Evolutionary conservation across 2,888 invertebrate species (phyloP).

Genomic region (Argyresthia albistria): DNA sequence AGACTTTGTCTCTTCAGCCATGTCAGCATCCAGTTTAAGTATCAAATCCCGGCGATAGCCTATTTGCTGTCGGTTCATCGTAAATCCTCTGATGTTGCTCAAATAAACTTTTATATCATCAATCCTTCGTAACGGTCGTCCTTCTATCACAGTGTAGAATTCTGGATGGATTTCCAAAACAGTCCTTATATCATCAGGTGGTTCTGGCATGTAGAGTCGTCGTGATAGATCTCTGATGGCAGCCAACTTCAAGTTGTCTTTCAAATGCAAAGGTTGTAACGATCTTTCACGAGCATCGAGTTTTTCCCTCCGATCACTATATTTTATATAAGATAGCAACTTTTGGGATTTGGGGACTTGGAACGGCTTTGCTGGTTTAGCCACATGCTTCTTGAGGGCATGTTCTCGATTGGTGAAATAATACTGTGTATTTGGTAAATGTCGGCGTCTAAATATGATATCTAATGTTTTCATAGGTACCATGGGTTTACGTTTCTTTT

Average conservation of each 20-base stretch:
- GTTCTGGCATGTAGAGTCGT: constrained; percentile 69
- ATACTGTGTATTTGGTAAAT: constrained; percentile 56
- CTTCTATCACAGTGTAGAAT: constrained; percentile 75
- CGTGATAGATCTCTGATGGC: constrained; percentile 66
- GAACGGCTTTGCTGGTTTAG: constrained; percentile 33
- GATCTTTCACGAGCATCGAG: constrained; percentile 29
- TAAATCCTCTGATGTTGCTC: constrained; percentile 59
- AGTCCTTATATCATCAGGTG: constrained; percentile 67
- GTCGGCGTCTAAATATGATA: constrained; percentile 55
- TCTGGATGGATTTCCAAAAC: constrained; percentile 77
- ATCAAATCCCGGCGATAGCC: constrained; percentile 55
- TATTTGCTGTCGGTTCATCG: constrained; percentile 62
- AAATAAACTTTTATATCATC: constrained; percentile 74
- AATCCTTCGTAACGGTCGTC: constrained; percentile 70
- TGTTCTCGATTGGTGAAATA: constrained; percentile 57
- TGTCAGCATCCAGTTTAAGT: constrained; percentile 44
- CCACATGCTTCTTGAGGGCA: constrained; percentile 21
- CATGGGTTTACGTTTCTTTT: constrained; percentile 49
- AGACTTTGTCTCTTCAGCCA: constrained; percentile 37
- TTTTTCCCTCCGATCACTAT: constrained; percentile 54
- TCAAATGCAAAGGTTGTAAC: constrained; percentile 39
- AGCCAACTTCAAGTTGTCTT: constrained; percentile 55
- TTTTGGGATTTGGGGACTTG: constrained; percentile 53
- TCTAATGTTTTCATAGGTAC: constrained; percentile 57
- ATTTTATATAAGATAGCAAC: constrained; percentile 55